Evolutionary conservation across 2,888 invertebrate species (phyloP).

Genomic region (Cataglyphis rosenhaueri): DNA sequence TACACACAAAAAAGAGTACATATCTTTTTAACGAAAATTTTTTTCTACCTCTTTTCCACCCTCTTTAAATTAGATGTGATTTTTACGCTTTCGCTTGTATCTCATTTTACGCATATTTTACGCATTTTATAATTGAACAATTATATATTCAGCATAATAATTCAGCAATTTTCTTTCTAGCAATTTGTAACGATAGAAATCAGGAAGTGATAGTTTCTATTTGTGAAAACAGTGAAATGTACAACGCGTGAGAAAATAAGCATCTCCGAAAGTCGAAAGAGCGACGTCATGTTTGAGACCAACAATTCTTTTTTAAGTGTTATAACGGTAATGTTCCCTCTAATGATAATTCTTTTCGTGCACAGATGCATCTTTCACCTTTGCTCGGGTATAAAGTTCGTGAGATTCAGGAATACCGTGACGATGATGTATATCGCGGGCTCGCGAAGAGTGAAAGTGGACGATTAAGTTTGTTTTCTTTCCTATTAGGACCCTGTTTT

Average conservation of each 20-base stretch:
- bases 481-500: not conserved
- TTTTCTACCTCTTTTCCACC: not conserved
- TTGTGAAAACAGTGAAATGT: not conserved
- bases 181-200: conserved; percentile 19
- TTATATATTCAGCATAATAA: no score
- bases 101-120: not conserved
- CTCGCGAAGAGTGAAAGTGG: conserved; percentile 59
- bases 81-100: not conserved
- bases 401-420: conserved; percentile 52
- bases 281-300: not conserved
- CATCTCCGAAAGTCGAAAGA: conserved; percentile 26
- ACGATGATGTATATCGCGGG: conserved; percentile 54
- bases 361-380: conserved; percentile 66
- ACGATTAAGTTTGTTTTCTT: conserved; percentile 15
- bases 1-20: not conserved
- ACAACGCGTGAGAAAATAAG: conserved; percentile 6
- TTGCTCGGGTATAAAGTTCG: conserved; percentile 45
- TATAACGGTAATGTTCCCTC: conserved; percentile 48
- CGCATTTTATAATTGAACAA: not conserved
- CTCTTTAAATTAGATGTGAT: not conserved
- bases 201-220: conserved; percentile 28
- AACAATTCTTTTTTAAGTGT: conserved; percentile 24
- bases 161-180: not conserved
- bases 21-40: not conserved
- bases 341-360: not conserved